Evolutionary conservation across 2,113 vertebrate genomes (phyloP).

Genomic region (Rhinolophus sinicus): DNA sequence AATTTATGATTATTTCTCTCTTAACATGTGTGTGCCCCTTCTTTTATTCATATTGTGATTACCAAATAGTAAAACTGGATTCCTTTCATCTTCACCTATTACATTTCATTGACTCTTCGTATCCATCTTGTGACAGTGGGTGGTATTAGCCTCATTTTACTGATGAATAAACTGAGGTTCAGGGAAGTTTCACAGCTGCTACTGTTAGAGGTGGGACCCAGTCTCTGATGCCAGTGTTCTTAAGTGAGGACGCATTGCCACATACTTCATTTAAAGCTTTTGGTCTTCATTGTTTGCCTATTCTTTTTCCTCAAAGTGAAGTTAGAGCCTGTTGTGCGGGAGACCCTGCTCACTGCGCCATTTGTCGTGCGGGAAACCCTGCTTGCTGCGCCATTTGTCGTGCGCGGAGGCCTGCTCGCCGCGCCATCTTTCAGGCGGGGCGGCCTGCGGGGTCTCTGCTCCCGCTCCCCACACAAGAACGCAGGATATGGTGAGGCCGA

Average conservation of each 20-base stretch:
- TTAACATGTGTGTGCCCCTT: not conserved
- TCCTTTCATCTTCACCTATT: not conserved
- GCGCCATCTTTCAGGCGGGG: no score
- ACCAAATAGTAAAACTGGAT: not conserved
- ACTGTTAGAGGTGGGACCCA: not conserved
- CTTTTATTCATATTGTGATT: not conserved
- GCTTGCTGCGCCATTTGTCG: no score
- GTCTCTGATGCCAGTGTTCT: not conserved
- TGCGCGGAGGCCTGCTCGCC: no score
- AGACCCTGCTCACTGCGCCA: no score
- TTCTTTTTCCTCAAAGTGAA: not conserved
- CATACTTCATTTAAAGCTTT: not conserved
- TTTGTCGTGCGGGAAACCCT: no score
- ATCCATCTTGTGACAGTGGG: not conserved
- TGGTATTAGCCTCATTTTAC: not conserved
- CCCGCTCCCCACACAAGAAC: no score
- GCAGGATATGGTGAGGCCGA: no score
- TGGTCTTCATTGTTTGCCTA: not conserved
- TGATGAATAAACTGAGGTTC: not conserved
- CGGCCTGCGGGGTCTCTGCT: no score
- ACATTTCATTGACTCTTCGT: conserved; percentile 30
- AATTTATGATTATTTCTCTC: not conserved
- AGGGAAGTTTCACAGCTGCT: not conserved
- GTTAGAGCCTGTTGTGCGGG: conserved; percentile 13
- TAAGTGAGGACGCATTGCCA: not conserved